Evolutionary conservation across 2,113 vertebrate species (phyloP), one percentile per base, ranked within the genome.

Genomic region (Brachyhypopomus gauderio): DNA sequence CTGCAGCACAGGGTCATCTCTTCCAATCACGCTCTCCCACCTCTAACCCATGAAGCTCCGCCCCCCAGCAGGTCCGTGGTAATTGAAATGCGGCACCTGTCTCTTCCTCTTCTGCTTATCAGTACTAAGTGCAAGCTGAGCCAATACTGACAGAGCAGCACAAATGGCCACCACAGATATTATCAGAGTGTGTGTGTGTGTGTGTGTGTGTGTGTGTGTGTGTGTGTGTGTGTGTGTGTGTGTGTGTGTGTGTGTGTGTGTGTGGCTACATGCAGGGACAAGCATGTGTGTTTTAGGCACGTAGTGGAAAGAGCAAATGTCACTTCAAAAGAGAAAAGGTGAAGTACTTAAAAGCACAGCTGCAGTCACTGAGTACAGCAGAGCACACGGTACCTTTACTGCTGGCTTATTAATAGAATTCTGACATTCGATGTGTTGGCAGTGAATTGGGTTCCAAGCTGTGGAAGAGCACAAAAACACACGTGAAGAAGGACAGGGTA

Each of bases 371-470:
- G 27, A 74, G 17, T 72, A 72, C 58, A 76, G 14, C 59, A 9
- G 11, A 16, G 67, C 38, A 0, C 19, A 48, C 72, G 63, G 89
- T 95, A 99, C 98, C 98, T 99, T 99, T 62, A 99, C 98, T n/a
- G 98, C 98, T 70, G 98, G 98, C 83, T 99, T 99, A 90, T 99
- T 99, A 90, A 99, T 99, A 1, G 98, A 96, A 48, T 99, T 99
- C 85, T 98, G 97, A 86, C 98, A 99, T 92, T 99, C 98, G 0
- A 97, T 98, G 85, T 99, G 98, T 89, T 99, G 98, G 92, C 98
- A 99, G 87, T 99, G 98, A 88, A 99, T 99, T 71, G 98, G 98
- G 91, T 99, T 99, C 98, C 98, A 99, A 83, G 98, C 98, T 99
- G 93, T 72, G 92, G 90, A 87, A 67, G 11, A 20, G 16, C 12